Evolutionary conservation across 64 coral and sea anemone genomes (phyloP).

Genomic region (Dendrophyllia cribrosa): DNA sequence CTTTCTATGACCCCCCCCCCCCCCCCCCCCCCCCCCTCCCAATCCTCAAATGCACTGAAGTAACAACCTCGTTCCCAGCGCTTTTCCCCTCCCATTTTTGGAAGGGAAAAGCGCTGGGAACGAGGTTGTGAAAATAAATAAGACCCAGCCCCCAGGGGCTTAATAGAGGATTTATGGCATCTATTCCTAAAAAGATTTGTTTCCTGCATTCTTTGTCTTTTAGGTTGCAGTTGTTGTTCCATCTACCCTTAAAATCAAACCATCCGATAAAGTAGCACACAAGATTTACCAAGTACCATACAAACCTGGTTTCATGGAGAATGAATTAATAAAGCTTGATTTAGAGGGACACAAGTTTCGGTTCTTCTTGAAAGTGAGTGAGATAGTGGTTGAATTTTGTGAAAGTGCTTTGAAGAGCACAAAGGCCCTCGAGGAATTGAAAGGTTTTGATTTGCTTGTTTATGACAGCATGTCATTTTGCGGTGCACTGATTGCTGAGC

Average conservation of each 20-base stretch:
- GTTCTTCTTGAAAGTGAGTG: not conserved
- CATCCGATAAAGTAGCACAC: not conserved
- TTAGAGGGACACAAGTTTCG: not conserved
- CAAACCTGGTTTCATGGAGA: not conserved
- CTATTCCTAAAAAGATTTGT: no score
- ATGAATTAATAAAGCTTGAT: not conserved
- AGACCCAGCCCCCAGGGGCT: no score
- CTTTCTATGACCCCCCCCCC: no score
- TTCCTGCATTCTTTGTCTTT: not conserved
- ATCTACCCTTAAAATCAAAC: not conserved
- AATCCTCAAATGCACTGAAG: no score
- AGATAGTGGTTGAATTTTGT: not conserved
- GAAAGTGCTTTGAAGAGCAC: slow-evolving; percentile 46
- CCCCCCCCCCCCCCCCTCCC: no score
- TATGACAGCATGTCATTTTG: slow-evolving; percentile 19
- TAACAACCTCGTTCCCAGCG: no score
- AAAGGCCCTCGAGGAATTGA: not conserved
- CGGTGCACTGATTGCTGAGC: slow-evolving; percentile 29
- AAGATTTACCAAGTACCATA: slow-evolving; percentile 30
- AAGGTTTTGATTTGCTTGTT: slow-evolving; percentile 53
- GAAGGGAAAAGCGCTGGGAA: no score
- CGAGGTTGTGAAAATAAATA: no score
- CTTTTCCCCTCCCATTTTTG: no score
- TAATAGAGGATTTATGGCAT: no score
- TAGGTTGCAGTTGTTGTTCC: slow-evolving; percentile 11